Percentiles rank a stretch among this genome's conserved stretches.
Evolutionary conservation across 1,140 invertebrate species (phyloP).

Genomic region (silkworm (Bombyx mori)): DNA sequence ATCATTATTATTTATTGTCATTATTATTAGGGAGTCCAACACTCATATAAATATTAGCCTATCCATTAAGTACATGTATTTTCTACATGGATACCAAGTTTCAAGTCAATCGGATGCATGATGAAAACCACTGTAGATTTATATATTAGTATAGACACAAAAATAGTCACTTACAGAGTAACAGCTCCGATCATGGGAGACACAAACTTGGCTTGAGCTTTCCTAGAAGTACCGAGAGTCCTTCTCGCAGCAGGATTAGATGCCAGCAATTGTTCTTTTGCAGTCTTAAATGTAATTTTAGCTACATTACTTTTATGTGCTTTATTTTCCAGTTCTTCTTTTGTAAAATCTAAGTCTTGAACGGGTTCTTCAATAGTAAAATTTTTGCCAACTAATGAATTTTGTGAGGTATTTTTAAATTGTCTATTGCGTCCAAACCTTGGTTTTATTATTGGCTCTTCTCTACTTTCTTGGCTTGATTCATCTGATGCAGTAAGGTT

Average conservation of each 20-base stretch:
- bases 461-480: conserved; percentile 17
- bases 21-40: too few relatives aligned
- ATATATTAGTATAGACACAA: background rate
- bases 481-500: background rate
- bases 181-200: conserved; percentile 52
- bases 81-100: too few relatives aligned
- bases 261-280: conserved; percentile 45
- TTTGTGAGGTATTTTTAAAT: background rate
- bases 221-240: conserved; percentile 50
- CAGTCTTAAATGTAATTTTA: conserved; percentile 60
- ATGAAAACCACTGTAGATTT: too few relatives aligned
- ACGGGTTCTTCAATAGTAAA: background rate
- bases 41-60: too few relatives aligned
- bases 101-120: too few relatives aligned
- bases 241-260: conserved; percentile 53
- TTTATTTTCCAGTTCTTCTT: conserved; percentile 42
- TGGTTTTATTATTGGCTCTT: conserved; percentile 28
- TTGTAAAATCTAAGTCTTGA: conserved; percentile 13
- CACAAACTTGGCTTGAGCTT: conserved; percentile 57
- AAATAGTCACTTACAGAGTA: conserved; percentile 33
- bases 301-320: conserved; percentile 50
- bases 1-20: too few relatives aligned
- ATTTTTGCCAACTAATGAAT: background rate
- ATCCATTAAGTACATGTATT: too few relatives aligned
- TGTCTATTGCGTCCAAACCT: conserved; percentile 22